Evolutionary conservation across 1,140 invertebrate species (phyloP), one percentile per base, ranked within the genome.

Genomic region (Diplogasteroides magnus): DNA sequence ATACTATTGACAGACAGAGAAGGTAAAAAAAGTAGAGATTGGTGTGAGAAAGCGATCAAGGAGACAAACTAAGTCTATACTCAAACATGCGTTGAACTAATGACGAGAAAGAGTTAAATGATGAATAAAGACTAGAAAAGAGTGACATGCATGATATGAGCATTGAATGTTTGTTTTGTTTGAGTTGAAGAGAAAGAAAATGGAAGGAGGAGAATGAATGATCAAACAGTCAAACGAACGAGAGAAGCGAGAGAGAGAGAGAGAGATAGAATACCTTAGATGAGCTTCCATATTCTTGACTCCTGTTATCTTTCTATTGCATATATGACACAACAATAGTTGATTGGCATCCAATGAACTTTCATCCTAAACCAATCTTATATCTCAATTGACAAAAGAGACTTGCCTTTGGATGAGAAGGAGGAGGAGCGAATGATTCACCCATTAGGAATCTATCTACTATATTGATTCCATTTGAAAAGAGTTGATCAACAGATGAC

Each of bases 391-490:
- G 58, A 15, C n/a, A 62, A 27, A 57, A 48, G 14, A 27, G 23
- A 14, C 25, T 23, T 62, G 28, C 60, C 67, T 14, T 68, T 60
- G n/a, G n/a, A n/a, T n/a, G n/a, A n/a, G n/a, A n/a, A n/a, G n/a
- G n/a, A n/a, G n/a, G n/a, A n/a, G n/a, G n/a, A 55, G 32, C 48
- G 1, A 62, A 14, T 27, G 63, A 48, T 29, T 28, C 37, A 62
- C 65, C 65, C 6, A 26, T 31, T 37, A 72, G 61, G 64, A 64
- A 72, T 37, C 25, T 19, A 31, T 67, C 66, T 1, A 67, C 32
- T 31, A 67, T 48, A 14, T 61, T 31, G 26, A 72, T 55, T 61
- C 70, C 70, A 27, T 67, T 60, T 27, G 27, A 57, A 19, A 72
- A 62, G 15, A 72, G 6, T 19, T 48, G 6, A 11, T 6, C 6